phyloP scores from a whole-genome alignment of 2,113 vertebrate genomes.

The Cyanoramphus novaezelandiae region DNA sequence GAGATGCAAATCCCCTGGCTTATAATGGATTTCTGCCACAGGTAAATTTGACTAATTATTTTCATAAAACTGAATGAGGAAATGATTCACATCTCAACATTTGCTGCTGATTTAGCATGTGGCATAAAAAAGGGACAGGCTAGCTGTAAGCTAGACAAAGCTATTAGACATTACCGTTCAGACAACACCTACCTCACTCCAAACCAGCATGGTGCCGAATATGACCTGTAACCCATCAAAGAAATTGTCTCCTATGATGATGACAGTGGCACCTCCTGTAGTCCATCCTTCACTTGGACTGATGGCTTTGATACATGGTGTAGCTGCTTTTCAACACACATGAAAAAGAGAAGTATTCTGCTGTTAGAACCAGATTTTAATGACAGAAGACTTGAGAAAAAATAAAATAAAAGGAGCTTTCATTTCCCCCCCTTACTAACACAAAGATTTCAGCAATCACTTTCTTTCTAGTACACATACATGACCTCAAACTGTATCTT shows the following conservation, averaged over 20 bases:
- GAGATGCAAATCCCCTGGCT: not conserved
- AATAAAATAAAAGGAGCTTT: constrained; percentile 71
- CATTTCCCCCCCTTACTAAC: constrained; percentile 61
- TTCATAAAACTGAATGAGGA: constrained; percentile 1
- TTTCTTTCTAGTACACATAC: not conserved
- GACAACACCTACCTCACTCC: constrained; percentile 95
- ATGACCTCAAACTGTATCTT: constrained; percentile 42
- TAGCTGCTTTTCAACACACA: constrained; percentile 88
- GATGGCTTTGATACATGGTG: constrained; percentile 99
- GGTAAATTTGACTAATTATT: constrained; percentile 40
- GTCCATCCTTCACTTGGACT: constrained; percentile 99
- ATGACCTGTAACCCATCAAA: constrained; percentile 98
- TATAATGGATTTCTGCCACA: not conserved
- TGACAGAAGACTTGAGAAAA: constrained; percentile 74
- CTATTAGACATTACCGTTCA: constrained; percentile 77
- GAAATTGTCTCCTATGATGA: constrained; percentile 99
- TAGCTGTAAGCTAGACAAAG: constrained; percentile 66
- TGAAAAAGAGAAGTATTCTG: constrained; percentile 80
- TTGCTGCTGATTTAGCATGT: constrained; percentile 51
- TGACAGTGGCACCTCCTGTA: constrained; percentile 95
- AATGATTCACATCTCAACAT: not conserved
- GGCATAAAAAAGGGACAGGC: constrained; percentile 45
- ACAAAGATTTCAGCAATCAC: constrained; percentile 67
- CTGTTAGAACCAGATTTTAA: constrained; percentile 82
- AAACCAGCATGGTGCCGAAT: constrained; percentile 98